phyloP scores from a whole-genome alignment of 2,113 vertebrate genomes.

The Cyanoderma ruficeps region DNA sequence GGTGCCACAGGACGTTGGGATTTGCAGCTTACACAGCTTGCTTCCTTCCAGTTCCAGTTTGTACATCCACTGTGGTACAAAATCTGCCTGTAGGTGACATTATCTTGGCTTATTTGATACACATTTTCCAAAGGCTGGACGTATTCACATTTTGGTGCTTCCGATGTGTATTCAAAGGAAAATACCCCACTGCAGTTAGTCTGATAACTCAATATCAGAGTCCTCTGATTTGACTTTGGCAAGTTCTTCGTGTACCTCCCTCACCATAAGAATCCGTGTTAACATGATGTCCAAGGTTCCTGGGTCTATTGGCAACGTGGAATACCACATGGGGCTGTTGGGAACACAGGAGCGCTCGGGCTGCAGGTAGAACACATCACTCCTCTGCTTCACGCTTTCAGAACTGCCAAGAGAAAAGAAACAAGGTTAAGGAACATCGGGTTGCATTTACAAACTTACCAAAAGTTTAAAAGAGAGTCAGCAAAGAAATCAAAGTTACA shows the following conservation, averaged over 20 bases:
- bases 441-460: not conserved
- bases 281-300: constrained; percentile 94
- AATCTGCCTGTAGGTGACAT: constrained; percentile 58
- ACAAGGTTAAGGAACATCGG: not conserved
- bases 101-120: constrained; percentile 45
- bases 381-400: constrained; percentile 93
- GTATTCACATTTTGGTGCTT: constrained; percentile 83
- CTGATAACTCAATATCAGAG: constrained; percentile 82
- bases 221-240: constrained; percentile 84
- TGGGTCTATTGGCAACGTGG: constrained; percentile 87
- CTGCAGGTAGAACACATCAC: constrained; percentile 93
- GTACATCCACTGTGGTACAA: constrained; percentile 71
- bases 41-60: constrained; percentile 73
- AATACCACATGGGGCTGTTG: constrained; percentile 97
- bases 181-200: constrained; percentile 71
- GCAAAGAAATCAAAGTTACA: not conserved
- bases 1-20: constrained; percentile 55
- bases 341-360: constrained; percentile 95
- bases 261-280: constrained; percentile 89
- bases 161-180: constrained; percentile 68
- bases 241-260: constrained; percentile 88
- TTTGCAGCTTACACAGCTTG: constrained; percentile 50
- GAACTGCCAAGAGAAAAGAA: constrained; percentile 75
- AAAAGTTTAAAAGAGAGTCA: not conserved
- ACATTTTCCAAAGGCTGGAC: constrained; percentile 72